Evolutionary conservation across 2,888 invertebrate species (phyloP).

Genomic region (Chrysopilus asiliformis): DNA sequence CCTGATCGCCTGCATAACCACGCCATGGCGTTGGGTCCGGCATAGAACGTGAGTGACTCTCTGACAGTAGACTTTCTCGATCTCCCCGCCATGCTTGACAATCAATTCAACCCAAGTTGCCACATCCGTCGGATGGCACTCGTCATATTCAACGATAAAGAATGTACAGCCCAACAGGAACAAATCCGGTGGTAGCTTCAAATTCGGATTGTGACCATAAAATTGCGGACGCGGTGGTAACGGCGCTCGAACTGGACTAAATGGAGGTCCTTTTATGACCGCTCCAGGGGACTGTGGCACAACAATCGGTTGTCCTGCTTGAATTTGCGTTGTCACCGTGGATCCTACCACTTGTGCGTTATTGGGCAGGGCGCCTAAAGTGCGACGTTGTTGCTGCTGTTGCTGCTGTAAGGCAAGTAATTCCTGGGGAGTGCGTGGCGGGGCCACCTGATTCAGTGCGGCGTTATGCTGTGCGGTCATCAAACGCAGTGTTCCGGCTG

Average conservation of each 20-base stretch:
- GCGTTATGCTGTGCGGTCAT: slow-evolving; percentile 76
- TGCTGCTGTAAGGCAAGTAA: slow-evolving; percentile 42
- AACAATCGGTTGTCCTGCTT: slow-evolving; percentile 18
- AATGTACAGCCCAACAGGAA: slow-evolving; percentile 91
- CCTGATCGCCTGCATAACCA: slow-evolving; percentile 67
- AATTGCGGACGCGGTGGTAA: slow-evolving; percentile 58
- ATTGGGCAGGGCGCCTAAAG: slow-evolving; percentile 42
- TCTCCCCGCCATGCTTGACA: slow-evolving; percentile 71
- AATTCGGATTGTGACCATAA: slow-evolving; percentile 85
- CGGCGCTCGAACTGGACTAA: slow-evolving; percentile 40
- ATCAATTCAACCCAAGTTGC: slow-evolving; percentile 59
- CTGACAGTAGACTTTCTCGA: slow-evolving; percentile 70
- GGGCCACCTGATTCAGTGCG: slow-evolving; percentile 38
- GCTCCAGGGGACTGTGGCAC: slow-evolving; percentile 19
- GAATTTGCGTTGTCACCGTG: slow-evolving; percentile 20
- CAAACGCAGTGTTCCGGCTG: slow-evolving; percentile 57
- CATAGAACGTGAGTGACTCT: slow-evolving; percentile 87
- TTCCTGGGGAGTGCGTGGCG: slow-evolving; percentile 37
- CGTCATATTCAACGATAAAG: slow-evolving; percentile 71
- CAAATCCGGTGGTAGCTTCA: slow-evolving; percentile 76
- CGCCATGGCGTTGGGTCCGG: slow-evolving; percentile 78
- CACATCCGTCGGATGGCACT: slow-evolving; percentile 47
- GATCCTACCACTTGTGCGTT: slow-evolving; percentile 24
- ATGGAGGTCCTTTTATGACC: slow-evolving; percentile 21
- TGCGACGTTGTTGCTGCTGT: slow-evolving; percentile 40